A percentile compares a stretch with the other conserved stretches of the same genome.
phyloP scores from a whole-genome alignment of 2,888 invertebrate species.

The Thymelicus sylvestris region DNA sequence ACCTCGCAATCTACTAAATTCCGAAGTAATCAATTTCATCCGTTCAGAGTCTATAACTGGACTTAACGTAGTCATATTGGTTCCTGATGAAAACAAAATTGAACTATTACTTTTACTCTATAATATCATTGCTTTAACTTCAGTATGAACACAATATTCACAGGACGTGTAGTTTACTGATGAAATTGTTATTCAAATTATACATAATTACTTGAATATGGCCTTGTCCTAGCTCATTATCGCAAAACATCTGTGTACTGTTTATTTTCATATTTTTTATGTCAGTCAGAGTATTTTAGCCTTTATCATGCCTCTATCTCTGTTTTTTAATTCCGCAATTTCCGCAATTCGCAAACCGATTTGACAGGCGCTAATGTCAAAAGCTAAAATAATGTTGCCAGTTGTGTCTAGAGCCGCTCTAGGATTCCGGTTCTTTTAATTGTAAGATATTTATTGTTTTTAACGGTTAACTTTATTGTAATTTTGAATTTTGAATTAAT shows the following conservation, averaged over 20 bases:
- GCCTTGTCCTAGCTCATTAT: constrained; percentile 8
- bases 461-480: too few relatives aligned
- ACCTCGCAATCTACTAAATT: constrained; percentile 78
- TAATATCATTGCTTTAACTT: constrained; percentile 1
- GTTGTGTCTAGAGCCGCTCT: too few relatives aligned
- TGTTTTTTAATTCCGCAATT: too few relatives aligned
- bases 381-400: too few relatives aligned
- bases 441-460: too few relatives aligned
- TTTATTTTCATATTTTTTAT: too few relatives aligned
- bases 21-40: constrained; percentile 68
- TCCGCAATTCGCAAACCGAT: too few relatives aligned
- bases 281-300: too few relatives aligned
- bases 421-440: too few relatives aligned
- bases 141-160: background rate
- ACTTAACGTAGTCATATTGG: constrained; percentile 64
- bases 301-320: too few relatives aligned
- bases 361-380: too few relatives aligned
- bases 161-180: constrained; percentile 12
- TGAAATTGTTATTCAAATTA: constrained; percentile 22
- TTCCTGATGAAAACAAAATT: constrained; percentile 9
- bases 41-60: constrained; percentile 70
- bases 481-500: too few relatives aligned
- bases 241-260: background rate
- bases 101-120: background rate
- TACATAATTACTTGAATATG: constrained; percentile 10